phyloP scores from a whole-genome alignment of 2,113 vertebrate genomes.

The western clawed frog (Xenopus tropicalis) region UCB_Xtro_10.0 CM004449.2:115380001-115380500 shows the following conservation, averaged over 20 bases:
- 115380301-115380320: constrained; percentile 63
- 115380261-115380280: constrained; percentile 72
- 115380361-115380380: constrained; percentile 67
- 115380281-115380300: constrained; percentile 63
- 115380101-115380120: constrained; percentile 35
- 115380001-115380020: constrained; percentile 62
- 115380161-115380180: constrained; percentile 67
- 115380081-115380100: constrained; percentile 44
- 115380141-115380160: constrained; percentile 50
- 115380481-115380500: constrained; percentile 57
- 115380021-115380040: constrained; percentile 60
- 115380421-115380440: constrained; percentile 87
- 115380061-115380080: constrained; percentile 41
- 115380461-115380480: constrained; percentile 41
- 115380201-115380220: constrained; percentile 71
- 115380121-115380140: constrained; percentile 44
- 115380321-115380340: constrained; percentile 70
- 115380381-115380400: constrained; percentile 68
- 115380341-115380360: constrained; percentile 56
- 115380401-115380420: constrained; percentile 88
- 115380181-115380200: constrained; percentile 56
- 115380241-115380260: constrained; percentile 54
- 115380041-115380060: constrained; percentile 23
- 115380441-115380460: constrained; percentile 71
- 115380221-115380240: constrained; percentile 68